Base-by-base conservation (phyloP, 2,797 vertebrate species). In the Chelon labrosus region DNA sequence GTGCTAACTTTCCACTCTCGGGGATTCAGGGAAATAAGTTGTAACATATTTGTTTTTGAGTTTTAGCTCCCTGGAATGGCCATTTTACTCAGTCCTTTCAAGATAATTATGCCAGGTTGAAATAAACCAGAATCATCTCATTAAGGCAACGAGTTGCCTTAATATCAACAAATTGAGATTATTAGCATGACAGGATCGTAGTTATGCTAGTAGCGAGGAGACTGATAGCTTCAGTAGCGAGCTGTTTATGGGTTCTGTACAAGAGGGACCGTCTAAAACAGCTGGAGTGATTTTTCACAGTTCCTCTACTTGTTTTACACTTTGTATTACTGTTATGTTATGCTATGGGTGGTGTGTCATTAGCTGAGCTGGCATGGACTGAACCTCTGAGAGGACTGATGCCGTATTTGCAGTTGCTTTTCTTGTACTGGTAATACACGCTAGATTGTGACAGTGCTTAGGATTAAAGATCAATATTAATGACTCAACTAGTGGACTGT, bases 101-200 rank as follows among this genome's bases (percentile, higher is more conserved):
- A 5, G 31, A 61, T 17, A 39, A 20, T 20, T 20, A 19, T 38
- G 5, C 3, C 3, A 16, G 14, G 54, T 38, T 63, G 7, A 62
- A 38, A 44, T 37, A 52, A 35, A 55, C 52, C 17, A 7, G 3
- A 52, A 19, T 25, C 17, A n/a, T 22, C 13, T 20, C n/a, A n/a
- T n/a, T n/a, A n/a, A n/a, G 19, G 58, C 35, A 60, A 47, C 37
- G 56, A 66, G 46, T 27, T 61, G 50, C 57, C 17, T 17, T 57
- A 16, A 54, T 65, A 31, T 62, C 25, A 55, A 62, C 8, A 62
- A 7, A 51, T 52, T 58, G 56, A 31, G 0, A 60, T 31, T 3
- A 39, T 44, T 57, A 37, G 12, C 46, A 17, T 50, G 9, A 35
- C 42, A 4, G 14, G 38, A 60, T 39, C 57, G 44, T 46, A 53